A percentile compares a stretch with the other conserved stretches of the same genome.
Evolutionary conservation across 2,797 vertebrate genomes (phyloP).

Genomic region (Silurus lanzhouensis): DNA sequence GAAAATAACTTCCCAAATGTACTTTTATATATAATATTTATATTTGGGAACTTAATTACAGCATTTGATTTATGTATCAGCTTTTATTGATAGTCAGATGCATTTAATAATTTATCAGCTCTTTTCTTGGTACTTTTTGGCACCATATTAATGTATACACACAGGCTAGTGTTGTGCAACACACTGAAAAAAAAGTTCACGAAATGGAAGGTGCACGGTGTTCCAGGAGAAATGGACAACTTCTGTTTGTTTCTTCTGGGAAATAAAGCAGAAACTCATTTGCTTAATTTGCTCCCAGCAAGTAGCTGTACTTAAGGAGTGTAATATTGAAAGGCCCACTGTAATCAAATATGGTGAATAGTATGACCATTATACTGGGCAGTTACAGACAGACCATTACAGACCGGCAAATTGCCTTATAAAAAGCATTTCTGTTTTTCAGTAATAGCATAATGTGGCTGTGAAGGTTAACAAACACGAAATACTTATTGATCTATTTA

Average conservation of each 20-base stretch:
- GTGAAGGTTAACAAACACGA: background rate
- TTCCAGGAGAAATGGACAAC: background rate
- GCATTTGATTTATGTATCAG: background rate
- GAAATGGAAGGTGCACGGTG: background rate
- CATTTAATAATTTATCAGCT: background rate
- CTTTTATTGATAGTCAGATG: background rate
- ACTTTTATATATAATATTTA: background rate
- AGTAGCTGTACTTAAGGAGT: background rate
- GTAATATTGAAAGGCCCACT: background rate
- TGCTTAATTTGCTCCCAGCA: slow-evolving; percentile 5
- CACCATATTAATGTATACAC: background rate
- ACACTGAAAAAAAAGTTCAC: background rate
- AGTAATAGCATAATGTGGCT: background rate
- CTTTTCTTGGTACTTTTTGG: background rate
- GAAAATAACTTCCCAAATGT: background rate
- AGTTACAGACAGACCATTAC: background rate
- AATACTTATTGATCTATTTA: background rate
- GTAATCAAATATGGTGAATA: background rate
- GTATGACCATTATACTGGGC: background rate
- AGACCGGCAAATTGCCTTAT: background rate
- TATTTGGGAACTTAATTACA: background rate
- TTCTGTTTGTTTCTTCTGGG: background rate
- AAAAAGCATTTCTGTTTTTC: background rate
- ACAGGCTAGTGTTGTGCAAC: background rate
- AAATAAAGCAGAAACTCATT: slow-evolving; percentile 2